phyloP scores from a whole-genome alignment of 2,113 vertebrate genomes.

The Dasyprocta punctata region DNA sequence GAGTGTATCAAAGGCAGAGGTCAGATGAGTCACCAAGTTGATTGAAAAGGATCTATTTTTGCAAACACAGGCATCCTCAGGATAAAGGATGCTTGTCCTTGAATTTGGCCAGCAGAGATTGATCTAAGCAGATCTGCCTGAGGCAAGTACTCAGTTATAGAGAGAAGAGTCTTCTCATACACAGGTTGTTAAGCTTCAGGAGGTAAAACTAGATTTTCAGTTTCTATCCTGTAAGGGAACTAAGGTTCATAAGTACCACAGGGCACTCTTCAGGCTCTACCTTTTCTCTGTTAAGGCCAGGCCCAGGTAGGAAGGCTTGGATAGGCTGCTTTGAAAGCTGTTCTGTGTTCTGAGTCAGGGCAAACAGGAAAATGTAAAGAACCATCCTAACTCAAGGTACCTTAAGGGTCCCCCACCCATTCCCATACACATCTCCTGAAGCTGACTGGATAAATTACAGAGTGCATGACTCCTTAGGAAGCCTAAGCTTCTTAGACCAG shows the following conservation, averaged over 20 bases:
- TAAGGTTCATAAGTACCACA: neutral
- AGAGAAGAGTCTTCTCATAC: neutral
- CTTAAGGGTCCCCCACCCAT: neutral
- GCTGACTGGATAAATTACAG: neutral
- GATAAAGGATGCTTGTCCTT: neutral
- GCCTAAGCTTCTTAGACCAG: neutral
- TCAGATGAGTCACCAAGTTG: neutral
- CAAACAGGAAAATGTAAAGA: neutral
- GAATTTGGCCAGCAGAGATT: neutral
- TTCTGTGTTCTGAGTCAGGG: neutral
- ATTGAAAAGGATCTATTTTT: neutral
- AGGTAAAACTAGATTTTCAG: neutral
- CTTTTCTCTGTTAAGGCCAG: neutral
- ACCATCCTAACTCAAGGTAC: neutral
- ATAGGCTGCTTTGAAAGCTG: neutral
- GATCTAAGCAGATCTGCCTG: neutral
- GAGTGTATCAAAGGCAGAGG: neutral
- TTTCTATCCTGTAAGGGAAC: neutral
- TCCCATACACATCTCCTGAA: neutral
- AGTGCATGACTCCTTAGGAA: neutral
- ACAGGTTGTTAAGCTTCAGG: fast-evolving
- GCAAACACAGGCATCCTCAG: neutral
- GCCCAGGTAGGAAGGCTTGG: neutral
- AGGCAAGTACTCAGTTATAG: neutral
- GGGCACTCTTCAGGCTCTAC: neutral